Evolutionary conservation across 2,888 invertebrate species (phyloP).

Genomic region (Ennomos quercinarius): DNA sequence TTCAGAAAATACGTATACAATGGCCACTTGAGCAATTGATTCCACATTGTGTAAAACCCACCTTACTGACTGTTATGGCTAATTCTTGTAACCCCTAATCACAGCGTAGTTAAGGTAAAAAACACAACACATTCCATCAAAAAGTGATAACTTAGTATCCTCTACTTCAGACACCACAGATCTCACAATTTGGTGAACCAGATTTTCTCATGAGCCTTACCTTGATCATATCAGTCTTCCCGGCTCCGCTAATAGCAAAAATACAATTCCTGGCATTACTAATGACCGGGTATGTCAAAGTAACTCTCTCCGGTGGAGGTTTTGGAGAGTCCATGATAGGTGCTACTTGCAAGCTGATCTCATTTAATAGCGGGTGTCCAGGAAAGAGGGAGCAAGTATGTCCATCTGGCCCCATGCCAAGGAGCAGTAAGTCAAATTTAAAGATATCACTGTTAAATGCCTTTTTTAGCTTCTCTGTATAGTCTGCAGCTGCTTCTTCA

Average conservation of each 20-base stretch:
- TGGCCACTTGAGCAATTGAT: no score
- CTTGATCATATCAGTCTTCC: slow-evolving; percentile 95
- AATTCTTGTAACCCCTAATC: no score
- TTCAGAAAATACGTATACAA: no score
- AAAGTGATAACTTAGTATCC: no score
- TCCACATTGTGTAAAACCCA: no score
- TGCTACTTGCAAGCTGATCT: slow-evolving; percentile 89
- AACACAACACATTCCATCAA: no score
- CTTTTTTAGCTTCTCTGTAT: slow-evolving; percentile 87
- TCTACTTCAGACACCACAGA: no score
- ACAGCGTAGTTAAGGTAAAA: no score
- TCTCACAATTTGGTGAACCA: no score
- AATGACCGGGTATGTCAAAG: slow-evolving; percentile 95
- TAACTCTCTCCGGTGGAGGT: slow-evolving; percentile 95
- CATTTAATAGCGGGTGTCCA: slow-evolving; percentile 86
- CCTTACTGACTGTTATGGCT: no score
- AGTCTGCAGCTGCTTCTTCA: slow-evolving; percentile 91
- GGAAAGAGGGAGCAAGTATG: slow-evolving; percentile 99
- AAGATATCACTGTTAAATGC: slow-evolving; percentile 84
- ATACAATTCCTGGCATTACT: slow-evolving; percentile 94
- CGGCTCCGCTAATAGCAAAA: slow-evolving; percentile 93
- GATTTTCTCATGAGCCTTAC: slow-evolving; percentile 74
- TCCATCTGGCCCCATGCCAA: slow-evolving; percentile 99
- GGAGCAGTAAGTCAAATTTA: slow-evolving; percentile 93
- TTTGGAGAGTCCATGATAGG: slow-evolving; percentile 97